A percentile compares a stretch with the other conserved stretches of the same genome.
These are phyloP conservation scores for Strix aluco DNA, from an alignment of 2,113 vertebrate species.

Conservation along the genomic window DNA sequence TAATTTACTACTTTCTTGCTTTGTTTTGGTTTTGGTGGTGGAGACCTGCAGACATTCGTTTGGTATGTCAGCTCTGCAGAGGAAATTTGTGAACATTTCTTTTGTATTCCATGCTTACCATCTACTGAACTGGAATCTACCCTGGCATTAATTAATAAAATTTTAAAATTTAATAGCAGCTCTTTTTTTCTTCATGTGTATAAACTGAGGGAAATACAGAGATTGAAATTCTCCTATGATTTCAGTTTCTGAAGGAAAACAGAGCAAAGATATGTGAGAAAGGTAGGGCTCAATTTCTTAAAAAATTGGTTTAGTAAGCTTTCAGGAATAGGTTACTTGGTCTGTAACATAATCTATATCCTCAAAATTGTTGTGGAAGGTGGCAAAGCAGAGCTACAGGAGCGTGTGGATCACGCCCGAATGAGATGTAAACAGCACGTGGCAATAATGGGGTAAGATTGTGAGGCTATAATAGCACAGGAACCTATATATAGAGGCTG, in stretches of 20 bases:
- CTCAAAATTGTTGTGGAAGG: background rate
- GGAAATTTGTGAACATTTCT: background rate
- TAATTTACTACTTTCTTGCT: background rate
- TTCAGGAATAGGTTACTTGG: background rate
- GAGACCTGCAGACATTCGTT: background rate
- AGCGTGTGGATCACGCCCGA: too few relatives aligned
- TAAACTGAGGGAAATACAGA: background rate
- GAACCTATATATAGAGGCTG: too few relatives aligned
- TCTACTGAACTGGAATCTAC: background rate
- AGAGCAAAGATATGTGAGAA: background rate
- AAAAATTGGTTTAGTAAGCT: background rate
- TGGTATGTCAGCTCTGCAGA: background rate
- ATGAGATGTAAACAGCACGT: too few relatives aligned
- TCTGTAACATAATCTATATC: background rate
- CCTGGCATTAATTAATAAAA: background rate
- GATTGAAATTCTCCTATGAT: background rate
- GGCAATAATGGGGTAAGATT: too few relatives aligned
- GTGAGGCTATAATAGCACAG: too few relatives aligned
- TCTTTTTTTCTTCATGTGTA: background rate
- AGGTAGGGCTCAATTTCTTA: background rate
- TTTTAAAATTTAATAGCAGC: background rate
- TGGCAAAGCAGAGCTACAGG: too few relatives aligned
- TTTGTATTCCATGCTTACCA: background rate
- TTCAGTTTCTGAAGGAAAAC: background rate
- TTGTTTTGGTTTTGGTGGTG: background rate